These are phyloP conservation scores for Porites rus DNA, from an alignment of 92 coral and sea anemone species.

Conservation along the genomic window DNA sequence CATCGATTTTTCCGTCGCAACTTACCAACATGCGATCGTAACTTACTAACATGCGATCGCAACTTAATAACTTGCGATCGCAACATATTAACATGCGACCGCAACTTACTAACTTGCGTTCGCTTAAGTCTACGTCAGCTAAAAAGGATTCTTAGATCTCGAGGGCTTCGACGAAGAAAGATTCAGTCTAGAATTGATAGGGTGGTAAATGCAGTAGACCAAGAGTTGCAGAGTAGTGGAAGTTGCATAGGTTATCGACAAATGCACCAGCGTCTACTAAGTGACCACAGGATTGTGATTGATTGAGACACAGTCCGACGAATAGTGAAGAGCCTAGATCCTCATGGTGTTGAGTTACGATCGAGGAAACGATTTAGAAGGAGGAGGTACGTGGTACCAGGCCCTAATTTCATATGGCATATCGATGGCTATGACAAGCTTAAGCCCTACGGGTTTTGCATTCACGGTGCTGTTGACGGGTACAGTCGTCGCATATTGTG, in stretches of 20 bases:
- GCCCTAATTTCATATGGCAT: slow-evolving; percentile 46
- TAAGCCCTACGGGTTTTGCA: slow-evolving; percentile 42
- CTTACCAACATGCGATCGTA: too few relatives aligned
- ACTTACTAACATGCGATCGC: too few relatives aligned
- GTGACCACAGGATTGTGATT: slow-evolving; percentile 18
- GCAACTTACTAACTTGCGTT: slow-evolving; percentile 11
- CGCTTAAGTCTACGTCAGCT: slow-evolving; percentile 41
- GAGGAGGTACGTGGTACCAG: slow-evolving; percentile 35
- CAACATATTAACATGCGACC: background rate
- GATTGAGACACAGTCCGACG: slow-evolving; percentile 14
- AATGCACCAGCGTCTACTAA: background rate
- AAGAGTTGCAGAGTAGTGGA: slow-evolving; percentile 17
- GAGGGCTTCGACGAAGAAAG: slow-evolving; percentile 31
- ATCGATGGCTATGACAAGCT: slow-evolving; percentile 42
- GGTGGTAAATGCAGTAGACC: slow-evolving; percentile 28
- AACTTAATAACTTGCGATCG: too few relatives aligned
- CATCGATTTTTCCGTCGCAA: too few relatives aligned
- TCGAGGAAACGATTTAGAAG: slow-evolving; percentile 45
- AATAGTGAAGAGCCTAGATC: slow-evolving; percentile 43
- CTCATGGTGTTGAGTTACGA: slow-evolving; percentile 44
- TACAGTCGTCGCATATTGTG: slow-evolving; percentile 47
- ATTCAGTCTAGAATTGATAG: slow-evolving; percentile 24
- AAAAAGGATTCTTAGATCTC: slow-evolving; percentile 11
- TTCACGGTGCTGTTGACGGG: slow-evolving; percentile 35
- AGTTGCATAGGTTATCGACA: slow-evolving; percentile 11